Percentiles rank a stretch among this genome's conserved stretches.
These are phyloP conservation scores for Pseudocheirus occidentalis DNA, from an alignment of 2,797 vertebrate genomes.

Conservation along the genomic window DNA sequence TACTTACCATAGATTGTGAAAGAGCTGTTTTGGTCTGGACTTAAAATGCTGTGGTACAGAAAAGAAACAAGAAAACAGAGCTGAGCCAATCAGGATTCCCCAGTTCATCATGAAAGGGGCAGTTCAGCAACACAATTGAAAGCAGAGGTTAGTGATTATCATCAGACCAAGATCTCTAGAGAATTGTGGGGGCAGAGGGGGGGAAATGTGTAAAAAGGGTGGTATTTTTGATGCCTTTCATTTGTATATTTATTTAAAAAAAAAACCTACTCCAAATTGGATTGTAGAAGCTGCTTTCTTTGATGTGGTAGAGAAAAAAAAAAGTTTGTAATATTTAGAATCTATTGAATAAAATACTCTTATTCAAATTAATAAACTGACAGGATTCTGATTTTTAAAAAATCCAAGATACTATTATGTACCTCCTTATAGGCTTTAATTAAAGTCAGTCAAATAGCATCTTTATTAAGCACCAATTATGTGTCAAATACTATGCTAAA, in stretches of 20 bases:
- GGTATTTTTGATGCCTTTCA: background rate
- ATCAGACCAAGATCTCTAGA: background rate
- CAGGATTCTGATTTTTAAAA: conserved; percentile 8
- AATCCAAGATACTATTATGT: background rate
- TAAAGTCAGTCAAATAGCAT: background rate
- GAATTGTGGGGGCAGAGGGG: background rate
- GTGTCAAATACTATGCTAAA: background rate
- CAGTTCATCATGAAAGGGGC: background rate
- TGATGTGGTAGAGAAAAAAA: background rate
- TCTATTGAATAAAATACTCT: conserved; percentile 13
- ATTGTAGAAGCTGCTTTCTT: conserved; percentile 16
- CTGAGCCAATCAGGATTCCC: background rate
- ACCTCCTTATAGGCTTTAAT: conserved; percentile 2
- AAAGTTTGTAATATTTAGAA: conserved; percentile 1
- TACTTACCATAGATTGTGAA: conserved; percentile 14
- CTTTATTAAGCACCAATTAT: background rate
- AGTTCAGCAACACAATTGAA: background rate
- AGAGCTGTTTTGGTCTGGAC: background rate
- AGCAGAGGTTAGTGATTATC: background rate
- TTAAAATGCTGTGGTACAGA: background rate
- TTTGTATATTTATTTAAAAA: background rate
- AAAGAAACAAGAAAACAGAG: background rate
- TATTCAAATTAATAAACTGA: conserved; percentile 26
- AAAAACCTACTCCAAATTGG: conserved; percentile 9
- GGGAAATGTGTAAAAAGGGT: background rate